Base-by-base conservation (phyloP, 2,113 vertebrate genomes). In the Dasypus novemcinctus region DNA sequence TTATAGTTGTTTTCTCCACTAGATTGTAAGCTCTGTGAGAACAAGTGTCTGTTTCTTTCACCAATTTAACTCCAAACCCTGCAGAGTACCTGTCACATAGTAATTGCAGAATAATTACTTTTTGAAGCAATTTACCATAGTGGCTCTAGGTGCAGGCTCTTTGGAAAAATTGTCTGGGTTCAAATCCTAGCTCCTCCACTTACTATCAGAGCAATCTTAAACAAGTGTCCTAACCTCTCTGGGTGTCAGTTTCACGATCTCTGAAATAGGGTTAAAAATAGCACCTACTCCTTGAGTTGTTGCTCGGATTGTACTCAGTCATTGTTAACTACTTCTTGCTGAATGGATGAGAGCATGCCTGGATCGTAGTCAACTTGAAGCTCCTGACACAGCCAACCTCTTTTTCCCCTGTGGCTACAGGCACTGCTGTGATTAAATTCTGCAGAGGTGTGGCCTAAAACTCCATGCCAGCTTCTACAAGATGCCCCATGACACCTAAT, bases 171-270 rank as follows among this genome's bases (percentile, higher is more conserved):
- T 14, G 10, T 63, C 71, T 31, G 69, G 15, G 38, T 69, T 79
- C 64, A 41, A 27, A 79, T 31, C 29, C 74, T 2, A 57, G 36
- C 61, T 76, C 79, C 14, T 0, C 38, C 38, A 49, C 27, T 79
- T 38, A 43, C 41, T n/a, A 23, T 33, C 43, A 71, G n/a, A 95
- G 81, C 17, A 46, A 43, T 84, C 27, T 66, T 66, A 74, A n/a
- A 36, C 63, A 78, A 88, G 36, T 3, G 2, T 61, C 17, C 5
- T 79, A 82, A 52, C 17, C 14, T 68, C 31, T 61, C 59, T 38
- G 64, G 46, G 87, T 61, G 88, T 96, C 85, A 3, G 38, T 89
- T 87, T 95, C 38, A 49, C 79, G 10, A 31, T 31, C 71, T 90
- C 81, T 80, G 52, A 75, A 52, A 36, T 11, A 25, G 63, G 23